Conservation (phyloP, 1,140 invertebrate genomes). For the Phthorimaea operculella region DNA sequence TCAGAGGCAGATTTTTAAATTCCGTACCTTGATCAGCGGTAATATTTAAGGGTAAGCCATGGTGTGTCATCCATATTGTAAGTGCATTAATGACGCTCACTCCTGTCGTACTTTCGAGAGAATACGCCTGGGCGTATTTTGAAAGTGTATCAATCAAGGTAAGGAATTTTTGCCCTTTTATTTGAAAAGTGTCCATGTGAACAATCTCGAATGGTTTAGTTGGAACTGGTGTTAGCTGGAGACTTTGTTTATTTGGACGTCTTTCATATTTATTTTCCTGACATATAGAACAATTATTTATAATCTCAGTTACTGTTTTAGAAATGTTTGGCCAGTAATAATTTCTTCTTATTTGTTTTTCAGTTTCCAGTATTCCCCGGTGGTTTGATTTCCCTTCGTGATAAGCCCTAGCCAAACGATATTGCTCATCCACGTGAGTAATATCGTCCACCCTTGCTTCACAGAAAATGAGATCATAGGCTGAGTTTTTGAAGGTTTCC, state of each 20-base stretch:
- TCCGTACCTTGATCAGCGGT: background rate
- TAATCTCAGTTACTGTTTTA: background rate
- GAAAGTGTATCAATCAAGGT: background rate
- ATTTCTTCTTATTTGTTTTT: background rate
- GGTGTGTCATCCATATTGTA: background rate
- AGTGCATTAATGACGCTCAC: background rate
- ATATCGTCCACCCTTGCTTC: background rate
- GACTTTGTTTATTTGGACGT: background rate
- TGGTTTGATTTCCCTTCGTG: background rate
- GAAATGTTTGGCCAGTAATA: background rate
- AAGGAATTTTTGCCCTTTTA: background rate
- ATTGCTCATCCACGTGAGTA: background rate
- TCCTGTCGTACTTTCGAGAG: background rate
- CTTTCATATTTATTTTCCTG: background rate
- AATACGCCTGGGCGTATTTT: background rate
- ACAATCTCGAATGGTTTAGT: background rate
- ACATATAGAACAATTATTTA: background rate
- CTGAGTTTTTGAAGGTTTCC: background rate
- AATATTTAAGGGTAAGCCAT: background rate
- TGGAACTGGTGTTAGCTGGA: background rate
- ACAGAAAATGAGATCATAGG: background rate
- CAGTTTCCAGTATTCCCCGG: background rate
- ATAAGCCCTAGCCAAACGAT: background rate
- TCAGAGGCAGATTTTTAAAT: background rate
- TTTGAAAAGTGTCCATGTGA: background rate